phyloP scores from a whole-genome alignment of 2,888 invertebrate genomes.

The Eupithecia centaureata region DNA sequence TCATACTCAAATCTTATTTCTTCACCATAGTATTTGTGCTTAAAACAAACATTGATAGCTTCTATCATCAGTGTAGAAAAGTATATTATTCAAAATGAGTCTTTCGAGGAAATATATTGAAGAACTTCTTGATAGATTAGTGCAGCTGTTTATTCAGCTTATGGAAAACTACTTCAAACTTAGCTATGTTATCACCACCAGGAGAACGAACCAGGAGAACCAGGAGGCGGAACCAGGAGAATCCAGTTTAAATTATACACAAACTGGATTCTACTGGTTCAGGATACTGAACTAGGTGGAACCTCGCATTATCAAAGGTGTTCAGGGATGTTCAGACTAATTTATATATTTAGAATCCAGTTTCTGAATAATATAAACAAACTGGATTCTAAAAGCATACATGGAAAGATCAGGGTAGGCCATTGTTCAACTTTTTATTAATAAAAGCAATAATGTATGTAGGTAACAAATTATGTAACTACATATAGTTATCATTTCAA shows the following conservation, averaged over 20 bases:
- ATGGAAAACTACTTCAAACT: background rate
- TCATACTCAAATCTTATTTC: too few relatives aligned
- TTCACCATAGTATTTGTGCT: too few relatives aligned
- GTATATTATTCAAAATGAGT: background rate
- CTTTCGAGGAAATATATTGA: too few relatives aligned
- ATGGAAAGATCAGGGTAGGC: too few relatives aligned
- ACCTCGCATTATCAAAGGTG: too few relatives aligned
- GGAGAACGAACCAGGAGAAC: too few relatives aligned
- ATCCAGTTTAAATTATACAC: background rate
- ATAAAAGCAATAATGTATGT: background rate
- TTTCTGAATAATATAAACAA: background rate
- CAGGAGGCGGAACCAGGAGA: too few relatives aligned
- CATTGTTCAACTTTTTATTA: too few relatives aligned
- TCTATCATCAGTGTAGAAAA: background rate
- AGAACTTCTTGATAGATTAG: background rate
- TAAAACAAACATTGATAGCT: background rate
- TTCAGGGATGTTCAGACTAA: too few relatives aligned
- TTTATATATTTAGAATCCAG: too few relatives aligned
- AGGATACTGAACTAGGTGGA: too few relatives aligned
- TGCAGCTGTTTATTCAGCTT: background rate
- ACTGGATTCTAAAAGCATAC: background rate
- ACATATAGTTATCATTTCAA: background rate
- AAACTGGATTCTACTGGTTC: background rate
- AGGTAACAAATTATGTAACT: conserved; percentile 4
- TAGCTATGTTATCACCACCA: too few relatives aligned